These are phyloP conservation scores for Stenodema calcarata DNA, from an alignment of 2,888 invertebrate species.

Conservation along the genomic window DNA sequence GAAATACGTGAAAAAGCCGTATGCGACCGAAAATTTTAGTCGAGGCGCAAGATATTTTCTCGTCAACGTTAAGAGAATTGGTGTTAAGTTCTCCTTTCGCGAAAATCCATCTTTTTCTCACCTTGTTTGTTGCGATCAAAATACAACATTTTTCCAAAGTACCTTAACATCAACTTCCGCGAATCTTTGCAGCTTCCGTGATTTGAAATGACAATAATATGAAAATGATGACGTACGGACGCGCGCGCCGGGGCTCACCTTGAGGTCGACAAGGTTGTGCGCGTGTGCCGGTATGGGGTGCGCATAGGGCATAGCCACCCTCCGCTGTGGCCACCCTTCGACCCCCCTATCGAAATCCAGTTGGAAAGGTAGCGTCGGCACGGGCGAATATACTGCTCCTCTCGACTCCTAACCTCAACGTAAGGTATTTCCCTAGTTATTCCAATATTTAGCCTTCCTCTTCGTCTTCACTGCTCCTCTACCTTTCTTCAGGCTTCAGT, in stretches of 20 bases:
- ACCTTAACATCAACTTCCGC: background rate
- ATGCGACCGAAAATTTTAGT: too few relatives aligned
- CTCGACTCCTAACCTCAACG: constrained; percentile 28
- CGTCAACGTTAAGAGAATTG: too few relatives aligned
- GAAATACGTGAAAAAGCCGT: too few relatives aligned
- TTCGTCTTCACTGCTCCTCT: constrained; percentile 44
- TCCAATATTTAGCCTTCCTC: constrained; percentile 32
- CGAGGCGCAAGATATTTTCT: too few relatives aligned
- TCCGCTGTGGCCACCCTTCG: background rate
- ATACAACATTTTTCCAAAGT: background rate
- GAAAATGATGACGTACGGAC: background rate
- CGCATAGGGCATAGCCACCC: background rate
- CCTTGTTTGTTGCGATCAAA: background rate
- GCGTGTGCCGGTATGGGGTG: constrained; percentile 33
- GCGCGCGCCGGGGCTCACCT: constrained; percentile 30
- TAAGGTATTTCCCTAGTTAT: constrained; percentile 46
- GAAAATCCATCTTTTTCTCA: too few relatives aligned
- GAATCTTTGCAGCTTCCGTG: background rate
- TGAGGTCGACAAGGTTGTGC: constrained; percentile 21
- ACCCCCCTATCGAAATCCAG: constrained; percentile 18
- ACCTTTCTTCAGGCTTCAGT: constrained; percentile 29
- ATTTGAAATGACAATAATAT: background rate
- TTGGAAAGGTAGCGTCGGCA: constrained; percentile 35
- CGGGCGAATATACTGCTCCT: constrained; percentile 41
- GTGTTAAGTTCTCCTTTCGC: too few relatives aligned